Conservation (phyloP, 1,140 invertebrate species). For the Hetaerina americana region DNA sequence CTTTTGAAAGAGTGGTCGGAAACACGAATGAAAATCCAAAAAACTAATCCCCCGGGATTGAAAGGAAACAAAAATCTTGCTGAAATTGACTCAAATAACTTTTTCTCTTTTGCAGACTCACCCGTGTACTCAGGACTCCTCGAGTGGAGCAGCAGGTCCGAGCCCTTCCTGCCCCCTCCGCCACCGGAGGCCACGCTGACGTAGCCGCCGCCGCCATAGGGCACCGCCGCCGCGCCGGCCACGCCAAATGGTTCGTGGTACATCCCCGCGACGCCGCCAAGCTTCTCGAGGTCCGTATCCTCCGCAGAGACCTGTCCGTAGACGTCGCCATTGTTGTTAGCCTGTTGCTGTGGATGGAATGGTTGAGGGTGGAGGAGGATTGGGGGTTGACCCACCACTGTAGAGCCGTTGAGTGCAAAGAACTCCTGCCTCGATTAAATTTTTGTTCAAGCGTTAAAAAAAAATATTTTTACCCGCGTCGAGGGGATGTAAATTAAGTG, state of each 20-base stretch:
- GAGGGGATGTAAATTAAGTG: no score
- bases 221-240: background rate
- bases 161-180: background rate
- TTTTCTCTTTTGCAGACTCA: no score
- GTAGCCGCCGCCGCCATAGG: background rate
- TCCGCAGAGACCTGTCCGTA: conserved; percentile 39
- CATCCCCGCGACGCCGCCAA: conserved; percentile 15
- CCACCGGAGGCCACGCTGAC: conserved; percentile 10
- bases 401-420: background rate
- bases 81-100: no score
- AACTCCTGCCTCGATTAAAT: background rate
- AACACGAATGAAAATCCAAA: no score
- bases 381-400: background rate
- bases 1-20: no score
- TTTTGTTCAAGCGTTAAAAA: no score
- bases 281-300: conserved; percentile 26
- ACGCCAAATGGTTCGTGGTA: background rate
- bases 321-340: conserved; percentile 36
- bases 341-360: background rate
- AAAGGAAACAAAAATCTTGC: no score
- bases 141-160: background rate
- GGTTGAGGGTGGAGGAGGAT: background rate
- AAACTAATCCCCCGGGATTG: no score
- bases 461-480: no score
- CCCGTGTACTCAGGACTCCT: conserved; percentile 22